Percentiles rank a stretch among this genome's conserved stretches.
phyloP scores from a whole-genome alignment of 2,113 vertebrate species.

The Merops nubicus region DNA sequence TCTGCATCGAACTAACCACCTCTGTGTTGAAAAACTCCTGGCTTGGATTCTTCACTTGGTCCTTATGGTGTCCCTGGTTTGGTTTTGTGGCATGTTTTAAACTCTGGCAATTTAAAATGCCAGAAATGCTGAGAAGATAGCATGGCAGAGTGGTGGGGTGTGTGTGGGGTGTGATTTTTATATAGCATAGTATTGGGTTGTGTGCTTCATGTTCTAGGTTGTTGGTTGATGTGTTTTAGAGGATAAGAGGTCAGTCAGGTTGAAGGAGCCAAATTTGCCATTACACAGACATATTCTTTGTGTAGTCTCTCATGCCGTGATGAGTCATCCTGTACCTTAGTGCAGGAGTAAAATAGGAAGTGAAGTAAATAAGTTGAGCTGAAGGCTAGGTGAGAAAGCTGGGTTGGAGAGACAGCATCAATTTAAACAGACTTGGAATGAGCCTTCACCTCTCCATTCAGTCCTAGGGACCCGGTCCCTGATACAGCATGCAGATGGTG shows the following conservation, averaged over 20 bases:
- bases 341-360: background rate
- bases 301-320: background rate
- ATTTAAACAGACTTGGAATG: background rate
- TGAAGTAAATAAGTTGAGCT: background rate
- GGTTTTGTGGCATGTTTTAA: background rate
- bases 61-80: background rate
- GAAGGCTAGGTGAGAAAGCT: background rate
- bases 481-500: background rate
- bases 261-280: background rate
- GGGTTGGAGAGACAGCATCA: background rate
- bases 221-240: background rate
- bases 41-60: background rate
- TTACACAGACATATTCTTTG: background rate
- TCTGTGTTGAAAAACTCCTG: background rate
- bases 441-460: background rate
- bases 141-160: background rate
- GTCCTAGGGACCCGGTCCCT: background rate
- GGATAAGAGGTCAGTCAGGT: background rate
- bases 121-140: background rate
- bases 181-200: background rate
- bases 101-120: background rate
- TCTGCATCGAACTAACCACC: background rate
- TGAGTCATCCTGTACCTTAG: background rate
- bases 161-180: background rate
- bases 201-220: background rate